phyloP scores from a whole-genome alignment of 2,113 vertebrate species.

The Serinus canaria region DNA sequence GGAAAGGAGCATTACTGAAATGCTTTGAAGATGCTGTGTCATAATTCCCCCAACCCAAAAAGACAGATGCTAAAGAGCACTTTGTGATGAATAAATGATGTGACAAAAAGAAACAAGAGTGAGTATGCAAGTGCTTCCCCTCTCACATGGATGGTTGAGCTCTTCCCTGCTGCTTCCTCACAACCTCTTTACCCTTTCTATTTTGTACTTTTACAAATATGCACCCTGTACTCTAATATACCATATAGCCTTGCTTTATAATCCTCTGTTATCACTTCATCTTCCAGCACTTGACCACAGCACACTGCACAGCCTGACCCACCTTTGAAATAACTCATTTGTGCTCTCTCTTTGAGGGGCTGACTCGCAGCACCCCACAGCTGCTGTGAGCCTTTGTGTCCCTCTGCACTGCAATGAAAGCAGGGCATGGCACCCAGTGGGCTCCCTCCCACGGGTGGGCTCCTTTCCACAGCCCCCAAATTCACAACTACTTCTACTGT shows the following conservation, averaged over 20 bases:
- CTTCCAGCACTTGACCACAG: background rate
- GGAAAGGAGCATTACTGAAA: background rate
- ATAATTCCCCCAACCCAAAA: background rate
- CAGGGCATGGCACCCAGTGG: background rate
- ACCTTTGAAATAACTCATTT: background rate
- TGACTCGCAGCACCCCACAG: accelerated
- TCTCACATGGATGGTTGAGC: background rate
- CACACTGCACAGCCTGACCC: background rate
- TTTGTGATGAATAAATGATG: conserved; percentile 43
- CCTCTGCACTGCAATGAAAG: background rate
- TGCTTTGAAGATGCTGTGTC: background rate
- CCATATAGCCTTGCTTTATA: background rate
- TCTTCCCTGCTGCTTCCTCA: background rate
- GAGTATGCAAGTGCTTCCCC: accelerated
- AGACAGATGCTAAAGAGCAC: background rate
- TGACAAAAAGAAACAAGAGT: background rate
- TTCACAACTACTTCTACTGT: background rate
- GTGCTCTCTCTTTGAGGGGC: background rate
- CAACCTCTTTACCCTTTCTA: background rate
- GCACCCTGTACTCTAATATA: background rate
- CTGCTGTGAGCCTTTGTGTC: background rate
- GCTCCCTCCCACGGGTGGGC: background rate
- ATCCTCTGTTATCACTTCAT: background rate
- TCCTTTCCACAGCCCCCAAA: background rate
- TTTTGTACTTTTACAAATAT: background rate